Base-by-base conservation (phyloP, 2,888 invertebrate species). In the Peribatodes rhomboidaria region DNA sequence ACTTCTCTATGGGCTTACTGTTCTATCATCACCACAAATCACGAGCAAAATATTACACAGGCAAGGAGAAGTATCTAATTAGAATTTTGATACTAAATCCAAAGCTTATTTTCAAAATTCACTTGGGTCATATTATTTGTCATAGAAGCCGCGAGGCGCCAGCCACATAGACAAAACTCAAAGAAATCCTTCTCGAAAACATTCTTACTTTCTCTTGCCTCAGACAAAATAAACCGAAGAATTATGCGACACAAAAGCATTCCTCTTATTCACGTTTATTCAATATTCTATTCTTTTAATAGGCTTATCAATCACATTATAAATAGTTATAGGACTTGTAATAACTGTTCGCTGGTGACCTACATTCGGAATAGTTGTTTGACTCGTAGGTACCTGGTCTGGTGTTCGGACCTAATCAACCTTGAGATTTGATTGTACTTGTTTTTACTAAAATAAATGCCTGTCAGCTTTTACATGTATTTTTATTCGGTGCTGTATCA, bases 291-390 rank as follows among this genome's bases (percentile, higher is more conserved):
- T 61, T 58, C 57, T 52, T 41, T 60, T 44, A 58, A 60, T 49
- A 18, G 20, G 47, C 49, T 63, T 42, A 68, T 68, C 64, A 66
- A 68, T 62, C 41, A 55, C 14, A 20, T 33, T 44, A 14, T 39
- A 53, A 47, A 35, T 57, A 47, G 52, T 61, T 59, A 55, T 61
- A 61, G 53, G 39, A 33, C 61, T 37, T 22, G 11, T 42, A 42
- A 55, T 55, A 55, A 55, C 53, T 56, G 20, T 62, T 65, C 58
- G 49, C 58, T 59, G 67, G 56, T 68, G 71, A 68, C 71, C 71
- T 64, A 71, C 67, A 39, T 71, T 65, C 18, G 54, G 52, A 69
- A 69, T 69, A 67, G 68, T 68, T 62, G 71, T 65, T 67, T 54
- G 55, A 61, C 58, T 67, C 49, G 27, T 27, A 27, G 27, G 62